Percentiles rank a stretch among this genome's conserved stretches.
These are phyloP conservation scores for Athripsodes cinereus DNA, from an alignment of 2,888 invertebrate genomes.

Conservation along the genomic window DNA sequence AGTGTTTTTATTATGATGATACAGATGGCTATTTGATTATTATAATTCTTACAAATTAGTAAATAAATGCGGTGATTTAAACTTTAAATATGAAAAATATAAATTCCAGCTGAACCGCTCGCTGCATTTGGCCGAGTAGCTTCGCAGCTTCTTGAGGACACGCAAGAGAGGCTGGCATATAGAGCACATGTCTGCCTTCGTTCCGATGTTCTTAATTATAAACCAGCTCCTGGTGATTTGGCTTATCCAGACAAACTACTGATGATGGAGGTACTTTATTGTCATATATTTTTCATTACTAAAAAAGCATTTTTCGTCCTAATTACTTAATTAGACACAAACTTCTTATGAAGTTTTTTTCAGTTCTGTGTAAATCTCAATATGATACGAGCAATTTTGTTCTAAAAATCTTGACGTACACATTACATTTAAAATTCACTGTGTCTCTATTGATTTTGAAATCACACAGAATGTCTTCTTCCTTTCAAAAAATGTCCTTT, in stretches of 20 bases:
- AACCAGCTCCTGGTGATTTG: slow-evolving; percentile 90
- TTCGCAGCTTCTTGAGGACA: slow-evolving; percentile 83
- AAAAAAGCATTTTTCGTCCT: too few species aligned
- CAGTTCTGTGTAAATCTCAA: too few species aligned
- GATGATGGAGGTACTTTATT: slow-evolving; percentile 83
- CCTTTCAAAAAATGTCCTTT: background rate
- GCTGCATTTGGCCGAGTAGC: slow-evolving; percentile 72
- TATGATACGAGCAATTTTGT: too few species aligned
- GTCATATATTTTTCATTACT: background rate
- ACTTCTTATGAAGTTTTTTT: too few species aligned
- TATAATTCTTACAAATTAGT: background rate
- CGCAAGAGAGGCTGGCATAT: slow-evolving; percentile 94
- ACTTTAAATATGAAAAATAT: background rate
- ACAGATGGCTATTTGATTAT: too few species aligned
- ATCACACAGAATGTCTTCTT: background rate
- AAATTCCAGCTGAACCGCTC: slow-evolving; percentile 55
- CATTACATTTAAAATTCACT: too few species aligned
- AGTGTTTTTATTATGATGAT: too few species aligned
- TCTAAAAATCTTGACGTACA: too few species aligned
- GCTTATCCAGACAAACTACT: slow-evolving; percentile 96
- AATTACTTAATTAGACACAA: too few species aligned
- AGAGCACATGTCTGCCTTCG: slow-evolving; percentile 90
- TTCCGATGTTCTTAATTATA: slow-evolving; percentile 81
- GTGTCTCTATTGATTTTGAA: too few species aligned
- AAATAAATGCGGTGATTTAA: background rate